Evolutionary conservation across 2,888 invertebrate genomes (phyloP).

Genomic region (Drosophila neutralis): DNA sequence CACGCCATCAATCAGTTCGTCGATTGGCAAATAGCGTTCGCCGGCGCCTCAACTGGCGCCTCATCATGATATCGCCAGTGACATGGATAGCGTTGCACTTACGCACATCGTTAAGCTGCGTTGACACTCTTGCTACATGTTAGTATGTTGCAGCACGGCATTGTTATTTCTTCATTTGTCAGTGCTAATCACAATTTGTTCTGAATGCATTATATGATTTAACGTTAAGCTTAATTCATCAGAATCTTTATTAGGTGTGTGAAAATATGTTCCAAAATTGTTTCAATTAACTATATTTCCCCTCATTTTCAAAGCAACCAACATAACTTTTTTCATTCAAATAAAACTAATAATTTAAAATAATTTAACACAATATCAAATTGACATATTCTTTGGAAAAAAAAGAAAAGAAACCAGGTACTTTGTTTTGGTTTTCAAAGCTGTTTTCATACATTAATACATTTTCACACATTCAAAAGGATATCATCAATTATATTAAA

Average conservation of each 20-base stretch:
- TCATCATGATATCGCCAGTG: slow-evolving; percentile 16
- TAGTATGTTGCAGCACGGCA: background rate
- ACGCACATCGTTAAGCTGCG: slow-evolving; percentile 45
- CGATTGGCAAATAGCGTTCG: slow-evolving; percentile 52
- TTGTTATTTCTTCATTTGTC: slow-evolving; percentile 16
- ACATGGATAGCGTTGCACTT: slow-evolving; percentile 56
- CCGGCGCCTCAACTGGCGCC: slow-evolving; percentile 12
- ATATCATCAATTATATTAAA: slow-evolving; percentile 2
- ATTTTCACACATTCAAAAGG: slow-evolving; percentile 28
- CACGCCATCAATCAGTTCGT: slow-evolving; percentile 68
- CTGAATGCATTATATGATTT: slow-evolving; percentile 15
- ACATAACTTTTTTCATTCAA: background rate
- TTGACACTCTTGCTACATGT: slow-evolving; percentile 22
- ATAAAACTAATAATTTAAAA: background rate
- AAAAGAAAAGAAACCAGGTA: no score
- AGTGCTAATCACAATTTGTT: slow-evolving; percentile 1
- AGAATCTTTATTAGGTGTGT: background rate
- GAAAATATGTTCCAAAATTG: background rate
- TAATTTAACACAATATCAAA: background rate
- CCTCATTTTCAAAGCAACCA: background rate
- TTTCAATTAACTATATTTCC: background rate
- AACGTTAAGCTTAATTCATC: background rate
- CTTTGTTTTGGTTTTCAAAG: no score
- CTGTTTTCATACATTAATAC: no score
- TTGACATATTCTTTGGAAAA: no score